Conservation (phyloP, 2,888 invertebrate genomes). For the Pristionchus mayeri region DNA sequence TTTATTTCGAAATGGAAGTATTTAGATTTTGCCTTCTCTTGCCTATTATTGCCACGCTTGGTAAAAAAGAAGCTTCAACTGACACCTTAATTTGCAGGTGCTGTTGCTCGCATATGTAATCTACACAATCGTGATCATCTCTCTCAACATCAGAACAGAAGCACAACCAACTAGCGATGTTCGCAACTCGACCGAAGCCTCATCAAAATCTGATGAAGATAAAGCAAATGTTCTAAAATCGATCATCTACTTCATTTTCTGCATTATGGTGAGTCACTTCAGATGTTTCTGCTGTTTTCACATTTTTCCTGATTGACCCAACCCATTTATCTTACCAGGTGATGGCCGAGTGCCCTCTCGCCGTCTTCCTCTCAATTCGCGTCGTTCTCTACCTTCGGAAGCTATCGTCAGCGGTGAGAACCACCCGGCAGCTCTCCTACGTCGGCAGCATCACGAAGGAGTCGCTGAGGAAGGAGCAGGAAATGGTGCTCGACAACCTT, state of each 20-base stretch:
- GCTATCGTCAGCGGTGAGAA: neutral
- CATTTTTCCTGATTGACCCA: neutral
- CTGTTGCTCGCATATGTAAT: neutral
- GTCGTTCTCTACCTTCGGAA: neutral
- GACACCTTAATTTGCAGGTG: neutral
- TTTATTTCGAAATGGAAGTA: no score
- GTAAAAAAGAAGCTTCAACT: no score
- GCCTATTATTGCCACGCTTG: no score
- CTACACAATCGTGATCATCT: neutral
- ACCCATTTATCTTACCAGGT: no score
- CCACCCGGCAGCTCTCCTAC: slow-evolving; percentile 19
- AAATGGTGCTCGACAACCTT: neutral
- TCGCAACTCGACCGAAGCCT: no score
- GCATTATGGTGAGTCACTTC: neutral
- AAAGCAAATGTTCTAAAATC: no score
- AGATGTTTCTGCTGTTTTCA: neutral
- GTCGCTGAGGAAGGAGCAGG: slow-evolving; percentile 3
- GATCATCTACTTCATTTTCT: neutral
- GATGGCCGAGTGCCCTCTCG: neutral
- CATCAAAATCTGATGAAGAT: no score
- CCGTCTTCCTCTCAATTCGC: neutral
- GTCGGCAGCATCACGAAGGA: slow-evolving; percentile 38
- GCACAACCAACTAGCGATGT: no score
- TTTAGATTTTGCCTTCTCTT: no score
- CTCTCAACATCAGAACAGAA: neutral